Evolutionary conservation across 92 coral and sea anemone species (phyloP), one percentile per base, ranked within the genome.

Genomic region (Phenganax subtilis): DNA sequence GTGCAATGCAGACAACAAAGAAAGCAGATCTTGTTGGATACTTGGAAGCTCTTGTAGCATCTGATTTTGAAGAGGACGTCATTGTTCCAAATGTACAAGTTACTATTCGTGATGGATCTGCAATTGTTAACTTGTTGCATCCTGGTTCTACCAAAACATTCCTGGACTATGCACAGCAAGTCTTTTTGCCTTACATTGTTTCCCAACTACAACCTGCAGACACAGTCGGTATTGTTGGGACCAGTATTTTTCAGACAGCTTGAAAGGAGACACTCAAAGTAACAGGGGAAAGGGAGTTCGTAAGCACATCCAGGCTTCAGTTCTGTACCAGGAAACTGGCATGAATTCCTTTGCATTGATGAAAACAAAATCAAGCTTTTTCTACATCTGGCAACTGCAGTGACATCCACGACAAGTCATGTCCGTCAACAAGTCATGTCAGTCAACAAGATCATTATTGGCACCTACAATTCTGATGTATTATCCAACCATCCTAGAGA

Each of bases 81-180:
- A 54, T 10, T 51, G 6, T 72, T 76, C 88, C 91, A 62, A 75
- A 63, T 56, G 88, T 85, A 55, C 88, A 88, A 75, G 90, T 47
- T 65, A 63, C 70, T 30, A 71, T 88, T 61, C 75, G 81, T 14
- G 88, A 85, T 81, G 88, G 82, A 27, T 80, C 87, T 76, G 87
- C 70, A 29, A 54, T 74, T 51, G 85, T 87, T 2, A 83, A 78
- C 51, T 74, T 87, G 90, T 67, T 84, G 56, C 29, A 75, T 44
- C 88, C 88, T 77, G 86, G 84, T 66, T 80, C 81, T 47, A 82
- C 71, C 80, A 85, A 85, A 75, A 76, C 87, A 85, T 85, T 82
- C 63, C 55, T 73, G 58, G 83, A 87, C 47, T 84, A 83, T 28
- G 85, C 88, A 51, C 81, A 75, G 64, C 78, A 77, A 57, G 81